Evolutionary conservation across 2,797 vertebrate species (phyloP).

Genomic region (Alca torda): DNA sequence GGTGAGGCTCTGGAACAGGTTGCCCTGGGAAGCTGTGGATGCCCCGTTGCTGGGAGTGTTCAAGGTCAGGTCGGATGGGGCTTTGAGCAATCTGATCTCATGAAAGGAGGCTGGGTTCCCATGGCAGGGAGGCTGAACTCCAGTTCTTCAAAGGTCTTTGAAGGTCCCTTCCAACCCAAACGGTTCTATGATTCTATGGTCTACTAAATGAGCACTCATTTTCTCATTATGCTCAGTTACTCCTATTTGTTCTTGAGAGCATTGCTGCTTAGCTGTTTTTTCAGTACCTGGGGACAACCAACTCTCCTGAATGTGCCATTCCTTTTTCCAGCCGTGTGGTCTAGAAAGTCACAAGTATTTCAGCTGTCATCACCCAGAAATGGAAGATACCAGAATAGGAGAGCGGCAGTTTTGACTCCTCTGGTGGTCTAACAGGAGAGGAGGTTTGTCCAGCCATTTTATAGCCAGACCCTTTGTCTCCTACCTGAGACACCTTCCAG

Average conservation of each 20-base stretch:
- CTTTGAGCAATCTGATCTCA: not conserved
- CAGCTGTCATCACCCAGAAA: not conserved
- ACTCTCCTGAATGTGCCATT: not conserved
- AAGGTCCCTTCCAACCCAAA: not conserved
- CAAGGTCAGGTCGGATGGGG: accelerated
- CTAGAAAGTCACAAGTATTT: not conserved
- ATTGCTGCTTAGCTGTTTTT: not conserved
- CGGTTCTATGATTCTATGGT: not conserved
- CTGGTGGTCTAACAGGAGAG: not conserved
- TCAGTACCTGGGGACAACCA: not conserved
- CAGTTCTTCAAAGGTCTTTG: not conserved
- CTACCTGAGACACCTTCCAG: not conserved
- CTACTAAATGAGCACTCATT: not conserved
- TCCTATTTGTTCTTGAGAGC: not conserved
- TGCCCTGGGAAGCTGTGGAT: not conserved
- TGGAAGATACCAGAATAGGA: accelerated
- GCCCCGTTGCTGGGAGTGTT: accelerated
- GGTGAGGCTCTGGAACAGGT: not conserved
- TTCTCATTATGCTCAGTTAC: not conserved
- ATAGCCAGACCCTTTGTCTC: not conserved
- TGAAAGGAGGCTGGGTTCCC: not conserved
- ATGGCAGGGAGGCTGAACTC: not conserved
- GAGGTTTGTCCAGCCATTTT: not conserved
- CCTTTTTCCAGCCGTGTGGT: not conserved
- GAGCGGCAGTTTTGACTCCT: not conserved